Conservation (phyloP, 1,140 invertebrate genomes). For the Rhynchophorus ferrugineus region DNA sequence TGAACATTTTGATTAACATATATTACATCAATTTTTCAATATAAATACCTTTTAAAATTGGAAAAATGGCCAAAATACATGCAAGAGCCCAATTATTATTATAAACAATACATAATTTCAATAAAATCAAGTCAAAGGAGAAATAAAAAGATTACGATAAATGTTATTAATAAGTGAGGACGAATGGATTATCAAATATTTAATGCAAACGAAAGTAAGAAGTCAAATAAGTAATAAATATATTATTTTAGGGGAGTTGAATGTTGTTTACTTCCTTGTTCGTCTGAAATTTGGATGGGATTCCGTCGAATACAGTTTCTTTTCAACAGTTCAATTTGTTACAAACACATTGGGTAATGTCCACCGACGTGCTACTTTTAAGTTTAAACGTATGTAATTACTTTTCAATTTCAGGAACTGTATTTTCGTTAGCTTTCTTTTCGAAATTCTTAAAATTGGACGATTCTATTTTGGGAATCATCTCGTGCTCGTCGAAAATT, state of each 20-base stretch:
- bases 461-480: constrained; percentile 67
- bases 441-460: constrained; percentile 68
- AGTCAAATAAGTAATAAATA: not conserved
- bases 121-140: too few species aligned
- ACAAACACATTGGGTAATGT: constrained; percentile 31
- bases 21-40: too few species aligned
- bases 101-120: too few species aligned
- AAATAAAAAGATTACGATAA: too few species aligned
- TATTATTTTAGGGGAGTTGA: constrained; percentile 32
- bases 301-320: constrained; percentile 35
- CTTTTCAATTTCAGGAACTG: constrained; percentile 33
- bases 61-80: too few species aligned
- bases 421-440: constrained; percentile 66
- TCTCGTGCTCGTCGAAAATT: constrained; percentile 70
- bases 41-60: too few species aligned
- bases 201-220: not conserved
- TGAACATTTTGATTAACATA: too few species aligned
- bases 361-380: too few species aligned
- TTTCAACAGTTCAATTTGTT: constrained; percentile 32
- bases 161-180: not conserved
- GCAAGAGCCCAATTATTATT: too few species aligned
- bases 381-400: not conserved
- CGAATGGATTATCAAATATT: not conserved
- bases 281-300: constrained; percentile 34
- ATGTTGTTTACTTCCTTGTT: constrained; percentile 35